These are phyloP conservation scores for Zaprionus capensis DNA, from an alignment of 1,140 invertebrate genomes.

Conservation along the genomic window DNA sequence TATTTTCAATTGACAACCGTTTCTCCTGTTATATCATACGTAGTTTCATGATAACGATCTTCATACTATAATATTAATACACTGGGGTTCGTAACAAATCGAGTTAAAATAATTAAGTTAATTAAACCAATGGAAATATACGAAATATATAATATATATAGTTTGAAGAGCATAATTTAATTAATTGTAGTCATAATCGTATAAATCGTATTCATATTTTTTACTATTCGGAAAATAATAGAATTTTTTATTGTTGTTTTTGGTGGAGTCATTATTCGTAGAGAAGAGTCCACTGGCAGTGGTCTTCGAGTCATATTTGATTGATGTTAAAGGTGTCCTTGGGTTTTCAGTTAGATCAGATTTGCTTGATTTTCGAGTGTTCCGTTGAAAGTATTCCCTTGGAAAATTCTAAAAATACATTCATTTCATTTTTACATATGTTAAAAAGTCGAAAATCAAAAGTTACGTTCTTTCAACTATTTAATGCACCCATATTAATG, in stretches of 20 bases:
- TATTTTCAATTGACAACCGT: constrained; percentile 37
- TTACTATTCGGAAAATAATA: constrained; percentile 6
- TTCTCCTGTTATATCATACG: constrained; percentile 23
- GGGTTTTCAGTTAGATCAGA: constrained; percentile 12
- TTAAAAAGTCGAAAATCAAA: no score
- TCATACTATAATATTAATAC: constrained; percentile 1
- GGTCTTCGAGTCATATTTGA: constrained; percentile 9
- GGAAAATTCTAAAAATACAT: constrained; percentile 37
- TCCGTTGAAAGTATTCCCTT: constrained; percentile 52
- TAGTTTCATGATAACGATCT: constrained; percentile 15
- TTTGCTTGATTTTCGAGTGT: constrained; percentile 26
- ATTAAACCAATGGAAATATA: not conserved
- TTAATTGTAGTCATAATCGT: constrained; percentile 30
- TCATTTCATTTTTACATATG: not conserved
- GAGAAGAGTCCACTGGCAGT: constrained; percentile 9
- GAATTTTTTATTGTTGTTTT: not conserved
- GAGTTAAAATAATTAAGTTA: not conserved
- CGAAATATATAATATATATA: not conserved
- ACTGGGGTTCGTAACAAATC: not conserved
- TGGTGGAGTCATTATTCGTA: not conserved
- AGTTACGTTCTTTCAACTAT: no score
- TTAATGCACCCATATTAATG: no score
- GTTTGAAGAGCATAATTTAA: not conserved
- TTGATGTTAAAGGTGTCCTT: constrained; percentile 6
- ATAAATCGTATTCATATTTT: constrained; percentile 27